Evolutionary conservation across 2,888 invertebrate species (phyloP).

Genomic region (Heliconius erato): DNA sequence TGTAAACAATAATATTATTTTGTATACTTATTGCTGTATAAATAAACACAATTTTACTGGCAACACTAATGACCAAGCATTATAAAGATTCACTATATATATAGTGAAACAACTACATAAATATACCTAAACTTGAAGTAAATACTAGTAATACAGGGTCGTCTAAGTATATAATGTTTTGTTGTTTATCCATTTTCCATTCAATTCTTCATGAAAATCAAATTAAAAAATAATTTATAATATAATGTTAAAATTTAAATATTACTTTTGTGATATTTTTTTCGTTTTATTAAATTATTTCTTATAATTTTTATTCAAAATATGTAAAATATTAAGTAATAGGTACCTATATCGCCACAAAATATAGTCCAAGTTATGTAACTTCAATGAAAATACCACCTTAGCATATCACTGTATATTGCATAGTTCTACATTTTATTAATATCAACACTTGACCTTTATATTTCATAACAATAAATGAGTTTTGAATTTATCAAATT

Average conservation of each 20-base stretch:
- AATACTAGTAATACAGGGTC: neutral
- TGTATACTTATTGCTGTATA: constrained; percentile 19
- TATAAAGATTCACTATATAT: neutral
- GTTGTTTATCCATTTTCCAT: too few relatives aligned
- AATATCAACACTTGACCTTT: constrained; percentile 4
- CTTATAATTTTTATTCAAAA: neutral
- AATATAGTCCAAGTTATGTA: neutral
- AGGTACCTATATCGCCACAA: neutral
- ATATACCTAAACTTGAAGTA: too few relatives aligned
- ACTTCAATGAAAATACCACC: neutral
- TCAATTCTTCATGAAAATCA: too few relatives aligned
- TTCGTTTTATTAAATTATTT: too few relatives aligned
- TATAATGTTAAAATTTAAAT: too few relatives aligned
- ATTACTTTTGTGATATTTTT: too few relatives aligned
- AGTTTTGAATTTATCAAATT: neutral
- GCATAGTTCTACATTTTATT: neutral
- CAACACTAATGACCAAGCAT: neutral
- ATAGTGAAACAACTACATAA: neutral
- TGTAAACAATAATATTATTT: constrained; percentile 14
- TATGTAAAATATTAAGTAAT: neutral
- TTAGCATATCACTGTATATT: neutral
- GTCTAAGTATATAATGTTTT: neutral
- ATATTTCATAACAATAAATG: neutral
- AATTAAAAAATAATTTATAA: neutral
- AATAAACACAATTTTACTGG: neutral